Percentiles rank a stretch among this genome's conserved stretches.
phyloP scores from a whole-genome alignment of 1,140 invertebrate species.

The Lepidotrigona ventralis region DNA sequence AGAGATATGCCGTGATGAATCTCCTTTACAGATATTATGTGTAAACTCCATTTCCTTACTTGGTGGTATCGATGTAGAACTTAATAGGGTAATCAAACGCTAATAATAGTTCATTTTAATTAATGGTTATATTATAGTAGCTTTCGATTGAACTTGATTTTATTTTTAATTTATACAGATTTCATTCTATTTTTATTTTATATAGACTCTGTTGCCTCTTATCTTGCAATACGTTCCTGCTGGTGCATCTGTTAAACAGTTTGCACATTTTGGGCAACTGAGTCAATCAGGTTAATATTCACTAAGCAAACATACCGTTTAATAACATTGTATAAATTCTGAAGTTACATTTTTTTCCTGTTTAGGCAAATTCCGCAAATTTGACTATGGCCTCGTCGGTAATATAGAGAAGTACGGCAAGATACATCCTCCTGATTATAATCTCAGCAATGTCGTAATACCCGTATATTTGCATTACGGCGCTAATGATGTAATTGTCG shows the following conservation, averaged over 20 bases:
- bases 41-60: constrained; percentile 82
- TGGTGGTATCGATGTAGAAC: constrained; percentile 74
- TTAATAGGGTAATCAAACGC: constrained; percentile 68
- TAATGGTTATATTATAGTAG: neutral
- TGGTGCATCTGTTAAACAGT: constrained; percentile 88
- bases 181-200: neutral
- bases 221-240: constrained; percentile 90
- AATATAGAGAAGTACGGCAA: constrained; percentile 80
- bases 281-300: constrained; percentile 77
- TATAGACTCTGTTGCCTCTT: constrained; percentile 80
- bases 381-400: constrained; percentile 72
- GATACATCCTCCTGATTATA: constrained; percentile 81
- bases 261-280: constrained; percentile 88
- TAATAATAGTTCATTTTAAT: too few species aligned
- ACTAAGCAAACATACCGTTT: too few species aligned
- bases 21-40: constrained; percentile 80
- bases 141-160: neutral
- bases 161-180: neutral
- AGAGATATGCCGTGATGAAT: constrained; percentile 79
- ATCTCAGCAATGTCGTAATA: constrained; percentile 81
- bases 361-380: too few species aligned
- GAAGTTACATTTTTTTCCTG: too few species aligned
- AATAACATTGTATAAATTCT: too few species aligned
- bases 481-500: constrained; percentile 84
- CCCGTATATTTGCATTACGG: constrained; percentile 86